A percentile compares a stretch with the other conserved stretches of the same genome.
Conservation (phyloP, 2,888 invertebrate genomes). For the Perithous albicinctus region DNA sequence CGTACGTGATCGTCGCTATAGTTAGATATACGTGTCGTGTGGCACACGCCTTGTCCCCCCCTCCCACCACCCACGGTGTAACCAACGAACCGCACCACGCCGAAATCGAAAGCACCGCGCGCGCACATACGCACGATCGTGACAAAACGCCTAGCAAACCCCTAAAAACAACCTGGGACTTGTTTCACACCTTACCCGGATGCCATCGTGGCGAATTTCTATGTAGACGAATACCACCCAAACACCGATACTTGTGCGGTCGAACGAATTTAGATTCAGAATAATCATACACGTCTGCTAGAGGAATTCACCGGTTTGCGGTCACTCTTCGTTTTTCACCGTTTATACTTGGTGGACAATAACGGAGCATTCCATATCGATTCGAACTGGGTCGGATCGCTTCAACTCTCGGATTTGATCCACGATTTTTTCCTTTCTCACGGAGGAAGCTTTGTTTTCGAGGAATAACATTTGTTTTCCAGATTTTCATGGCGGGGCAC, state of each 20-base stretch:
- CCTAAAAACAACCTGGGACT: slow-evolving; percentile 30
- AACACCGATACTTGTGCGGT: slow-evolving; percentile 10
- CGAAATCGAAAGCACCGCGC: slow-evolving; percentile 9
- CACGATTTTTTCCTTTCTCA: no score
- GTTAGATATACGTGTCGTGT: slow-evolving; percentile 78
- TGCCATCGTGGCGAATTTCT: not conserved
- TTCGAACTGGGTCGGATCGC: no score
- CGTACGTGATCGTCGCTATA: slow-evolving; percentile 77
- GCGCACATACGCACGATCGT: not conserved
- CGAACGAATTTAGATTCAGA: slow-evolving; percentile 59
- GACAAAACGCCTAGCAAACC: slow-evolving; percentile 15
- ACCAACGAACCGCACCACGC: slow-evolving; percentile 8
- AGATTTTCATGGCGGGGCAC: no score
- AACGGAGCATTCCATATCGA: no score
- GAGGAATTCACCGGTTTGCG: not conserved
- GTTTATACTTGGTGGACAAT: no score
- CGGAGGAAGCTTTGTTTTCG: no score
- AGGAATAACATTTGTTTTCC: no score
- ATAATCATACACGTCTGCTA: slow-evolving; percentile 12
- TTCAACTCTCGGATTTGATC: no score
- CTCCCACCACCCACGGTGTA: slow-evolving; percentile 28
- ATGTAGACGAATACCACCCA: slow-evolving; percentile 2
- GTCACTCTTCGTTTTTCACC: not conserved
- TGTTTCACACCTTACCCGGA: slow-evolving; percentile 8
- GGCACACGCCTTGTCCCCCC: slow-evolving; percentile 33